phyloP scores from a whole-genome alignment of 2,888 invertebrate genomes.

The Incurvaria masculella region DNA sequence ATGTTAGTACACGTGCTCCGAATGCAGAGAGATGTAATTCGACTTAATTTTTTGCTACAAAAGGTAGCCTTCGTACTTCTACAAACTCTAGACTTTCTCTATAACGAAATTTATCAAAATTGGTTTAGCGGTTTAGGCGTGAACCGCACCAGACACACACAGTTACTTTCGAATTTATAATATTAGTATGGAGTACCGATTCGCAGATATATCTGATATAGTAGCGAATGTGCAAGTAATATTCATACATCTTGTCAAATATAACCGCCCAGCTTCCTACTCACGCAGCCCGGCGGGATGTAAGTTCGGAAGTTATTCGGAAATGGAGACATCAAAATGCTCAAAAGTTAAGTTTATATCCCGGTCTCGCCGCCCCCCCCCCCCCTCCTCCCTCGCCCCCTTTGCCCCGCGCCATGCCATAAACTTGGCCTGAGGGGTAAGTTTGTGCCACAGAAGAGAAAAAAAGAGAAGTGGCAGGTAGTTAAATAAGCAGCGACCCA shows the following conservation, averaged over 20 bases:
- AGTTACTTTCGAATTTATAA: no score
- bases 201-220: background rate
- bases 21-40: slow-evolving; percentile 1
- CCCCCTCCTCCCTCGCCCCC: no score
- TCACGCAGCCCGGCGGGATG: slow-evolving; percentile 5
- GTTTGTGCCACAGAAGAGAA: slow-evolving; percentile 3
- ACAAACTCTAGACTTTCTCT: no score
- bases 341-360: slow-evolving; percentile 31
- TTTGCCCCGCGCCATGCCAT: no score
- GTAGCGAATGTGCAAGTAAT: background rate
- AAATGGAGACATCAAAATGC: slow-evolving; percentile 36
- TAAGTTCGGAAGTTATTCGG: slow-evolving; percentile 28
- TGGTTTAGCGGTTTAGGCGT: no score
- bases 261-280: background rate
- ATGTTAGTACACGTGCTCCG: no score
- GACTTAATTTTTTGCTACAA: no score
- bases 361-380: no score
- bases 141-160: slow-evolving; percentile 1
- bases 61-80: no score
- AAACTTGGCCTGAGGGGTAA: slow-evolving; percentile 24
- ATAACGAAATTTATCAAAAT: no score
- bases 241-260: background rate
- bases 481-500: no score
- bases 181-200: no score
- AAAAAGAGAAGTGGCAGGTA: background rate